Percentiles rank a stretch among this genome's conserved stretches.
phyloP scores from a whole-genome alignment of 2,113 vertebrate species.

The Odontophorus gujanensis region DNA sequence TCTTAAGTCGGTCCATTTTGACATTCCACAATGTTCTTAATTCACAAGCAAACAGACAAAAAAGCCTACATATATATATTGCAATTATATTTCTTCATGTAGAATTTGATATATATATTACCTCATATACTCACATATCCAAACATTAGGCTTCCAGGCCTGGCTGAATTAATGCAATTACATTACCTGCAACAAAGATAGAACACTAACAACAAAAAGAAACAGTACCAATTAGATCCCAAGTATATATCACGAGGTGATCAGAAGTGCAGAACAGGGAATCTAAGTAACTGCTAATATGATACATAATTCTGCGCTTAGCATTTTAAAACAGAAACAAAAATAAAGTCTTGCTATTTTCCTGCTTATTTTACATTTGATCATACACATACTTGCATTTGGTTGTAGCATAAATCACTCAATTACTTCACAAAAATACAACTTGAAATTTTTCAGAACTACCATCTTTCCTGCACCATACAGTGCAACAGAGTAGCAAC shows the following conservation, averaged over 20 bases:
- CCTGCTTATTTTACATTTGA: not conserved
- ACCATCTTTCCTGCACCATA: not conserved
- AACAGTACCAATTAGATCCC: not conserved
- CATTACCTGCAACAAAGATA: not conserved
- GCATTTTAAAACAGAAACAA: not conserved
- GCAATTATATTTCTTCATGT: not conserved
- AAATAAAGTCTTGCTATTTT: not conserved
- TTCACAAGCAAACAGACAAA: rapidly evolving
- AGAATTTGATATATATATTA: not conserved
- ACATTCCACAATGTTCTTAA: not conserved
- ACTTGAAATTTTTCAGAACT: not conserved
- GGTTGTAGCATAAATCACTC: not conserved
- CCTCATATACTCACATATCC: not conserved
- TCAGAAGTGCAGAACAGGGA: not conserved
- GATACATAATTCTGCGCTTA: not conserved
- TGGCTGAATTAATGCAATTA: not conserved
- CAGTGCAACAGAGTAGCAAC: not conserved
- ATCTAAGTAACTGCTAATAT: not conserved
- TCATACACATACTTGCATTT: not conserved
- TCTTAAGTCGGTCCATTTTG: not conserved
- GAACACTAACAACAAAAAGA: rapidly evolving
- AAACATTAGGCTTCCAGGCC: not conserved
- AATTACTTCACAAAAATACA: not conserved
- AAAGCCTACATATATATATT: not conserved
- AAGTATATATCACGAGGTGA: not conserved